These are phyloP conservation scores for Cherax quadricarinatus DNA, from an alignment of 1,140 invertebrate genomes.

Conservation along the genomic window DNA sequence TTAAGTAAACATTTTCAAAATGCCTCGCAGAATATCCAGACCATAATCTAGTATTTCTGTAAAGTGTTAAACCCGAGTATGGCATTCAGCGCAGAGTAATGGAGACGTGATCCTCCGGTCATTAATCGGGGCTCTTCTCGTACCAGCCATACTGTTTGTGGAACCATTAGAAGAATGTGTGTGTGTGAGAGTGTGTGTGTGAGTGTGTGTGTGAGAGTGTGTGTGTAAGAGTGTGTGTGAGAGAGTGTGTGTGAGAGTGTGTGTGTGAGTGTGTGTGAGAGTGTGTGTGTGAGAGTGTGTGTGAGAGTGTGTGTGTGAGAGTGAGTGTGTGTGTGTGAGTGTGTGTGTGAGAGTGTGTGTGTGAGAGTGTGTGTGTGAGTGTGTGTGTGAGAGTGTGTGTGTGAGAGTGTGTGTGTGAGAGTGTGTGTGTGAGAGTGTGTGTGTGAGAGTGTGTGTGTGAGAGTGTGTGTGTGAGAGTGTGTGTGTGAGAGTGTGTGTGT, in stretches of 20 bases:
- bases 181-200: neutral
- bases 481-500: neutral
- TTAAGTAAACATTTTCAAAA: too few species aligned
- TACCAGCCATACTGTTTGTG: too few species aligned
- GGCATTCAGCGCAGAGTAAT: too few species aligned
- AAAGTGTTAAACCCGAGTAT: too few species aligned
- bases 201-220: neutral
- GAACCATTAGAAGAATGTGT: too few species aligned
- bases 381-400: neutral
- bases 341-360: neutral
- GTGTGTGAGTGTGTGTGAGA: neutral
- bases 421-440: neutral
- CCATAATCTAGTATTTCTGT: too few species aligned
- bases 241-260: neutral
- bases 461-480: neutral
- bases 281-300: neutral
- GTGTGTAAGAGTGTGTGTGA: neutral
- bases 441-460: neutral
- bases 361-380: neutral
- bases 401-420: neutral
- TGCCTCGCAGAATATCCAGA: too few species aligned
- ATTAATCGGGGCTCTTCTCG: too few species aligned
- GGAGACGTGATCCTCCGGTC: too few species aligned
- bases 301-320: neutral
- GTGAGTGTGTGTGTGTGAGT: neutral